These are phyloP conservation scores for Habroteleia sp. DNA, from an alignment of 2,888 invertebrate species.

Conservation along the genomic window DNA sequence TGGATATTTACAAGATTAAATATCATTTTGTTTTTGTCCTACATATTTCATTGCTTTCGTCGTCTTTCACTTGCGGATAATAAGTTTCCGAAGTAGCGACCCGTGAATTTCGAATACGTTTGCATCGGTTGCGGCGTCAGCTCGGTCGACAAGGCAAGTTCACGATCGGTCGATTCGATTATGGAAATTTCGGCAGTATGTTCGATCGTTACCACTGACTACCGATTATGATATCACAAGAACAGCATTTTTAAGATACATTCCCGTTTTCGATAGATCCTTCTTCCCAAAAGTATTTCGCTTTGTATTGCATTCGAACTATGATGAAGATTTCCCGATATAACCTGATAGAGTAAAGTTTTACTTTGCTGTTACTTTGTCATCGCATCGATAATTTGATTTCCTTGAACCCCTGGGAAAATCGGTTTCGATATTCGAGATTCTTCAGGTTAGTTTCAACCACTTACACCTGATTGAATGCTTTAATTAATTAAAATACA, in stretches of 20 bases:
- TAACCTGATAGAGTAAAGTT: constrained; percentile 26
- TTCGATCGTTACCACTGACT: constrained; percentile 67
- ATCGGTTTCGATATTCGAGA: constrained; percentile 32
- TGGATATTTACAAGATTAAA: constrained; percentile 44
- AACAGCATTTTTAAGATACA: constrained; percentile 35
- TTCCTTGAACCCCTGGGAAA: constrained; percentile 8
- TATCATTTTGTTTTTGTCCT: constrained; percentile 57
- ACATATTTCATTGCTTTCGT: constrained; percentile 48
- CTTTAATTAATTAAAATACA: constrained; percentile 38
- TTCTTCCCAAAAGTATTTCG: constrained; percentile 55
- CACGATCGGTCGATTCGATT: constrained; percentile 75
- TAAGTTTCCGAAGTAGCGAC: constrained; percentile 75
- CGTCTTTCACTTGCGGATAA: constrained; percentile 68
- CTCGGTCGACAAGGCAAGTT: constrained; percentile 77
- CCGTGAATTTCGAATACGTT: constrained; percentile 77
- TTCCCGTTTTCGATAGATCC: constrained; percentile 49
- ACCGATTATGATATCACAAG: constrained; percentile 64
- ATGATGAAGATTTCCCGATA: constrained; percentile 64
- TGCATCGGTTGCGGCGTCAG: constrained; percentile 78
- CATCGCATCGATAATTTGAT: constrained; percentile 49
- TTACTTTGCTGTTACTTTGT: constrained; percentile 51
- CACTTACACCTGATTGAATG: constrained; percentile 16
- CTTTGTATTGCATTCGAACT: constrained; percentile 58
- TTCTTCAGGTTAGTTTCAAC: constrained; percentile 42
- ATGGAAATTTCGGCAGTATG: constrained; percentile 73